Conservation (phyloP, 2,113 vertebrate genomes). For the Cyprinodon tularosa region DNA sequence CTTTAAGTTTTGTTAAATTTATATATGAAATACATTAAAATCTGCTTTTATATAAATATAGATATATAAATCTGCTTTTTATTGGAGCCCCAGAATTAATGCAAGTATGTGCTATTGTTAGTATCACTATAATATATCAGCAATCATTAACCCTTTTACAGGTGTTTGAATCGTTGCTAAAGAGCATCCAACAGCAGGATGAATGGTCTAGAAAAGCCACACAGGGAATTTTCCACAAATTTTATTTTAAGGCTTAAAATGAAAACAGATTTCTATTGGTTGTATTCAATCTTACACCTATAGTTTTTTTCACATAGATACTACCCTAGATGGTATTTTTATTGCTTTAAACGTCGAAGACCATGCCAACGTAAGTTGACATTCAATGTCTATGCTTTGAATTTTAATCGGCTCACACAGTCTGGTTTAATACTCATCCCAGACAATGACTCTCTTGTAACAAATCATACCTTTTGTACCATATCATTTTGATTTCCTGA, state of each 20-base stretch:
- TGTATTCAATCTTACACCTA: neutral
- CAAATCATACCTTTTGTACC: slow-evolving; percentile 5
- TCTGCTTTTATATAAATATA: too few species aligned
- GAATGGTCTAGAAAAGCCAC: neutral
- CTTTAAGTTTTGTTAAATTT: too few species aligned
- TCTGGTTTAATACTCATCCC: slow-evolving; percentile 24
- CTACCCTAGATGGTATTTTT: too few species aligned
- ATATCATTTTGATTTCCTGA: slow-evolving; percentile 22
- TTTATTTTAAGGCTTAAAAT: neutral
- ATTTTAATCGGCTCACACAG: slow-evolving; percentile 35
- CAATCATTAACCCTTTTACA: too few species aligned
- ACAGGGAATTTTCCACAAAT: neutral
- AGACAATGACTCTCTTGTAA: slow-evolving; percentile 27
- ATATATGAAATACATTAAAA: too few species aligned
- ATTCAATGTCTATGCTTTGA: slow-evolving; percentile 11
- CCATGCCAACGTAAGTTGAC: neutral
- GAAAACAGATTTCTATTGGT: neutral
- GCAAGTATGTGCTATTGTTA: too few species aligned
- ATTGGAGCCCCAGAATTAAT: too few species aligned
- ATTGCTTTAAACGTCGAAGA: too few species aligned
- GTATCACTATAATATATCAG: too few species aligned
- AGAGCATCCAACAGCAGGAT: neutral
- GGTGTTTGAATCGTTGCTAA: too few species aligned
- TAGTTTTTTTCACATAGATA: neutral
- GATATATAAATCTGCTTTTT: too few species aligned